These are phyloP conservation scores for Nymphalis urticae DNA, from an alignment of 2,888 invertebrate genomes.

Conservation along the genomic window DNA sequence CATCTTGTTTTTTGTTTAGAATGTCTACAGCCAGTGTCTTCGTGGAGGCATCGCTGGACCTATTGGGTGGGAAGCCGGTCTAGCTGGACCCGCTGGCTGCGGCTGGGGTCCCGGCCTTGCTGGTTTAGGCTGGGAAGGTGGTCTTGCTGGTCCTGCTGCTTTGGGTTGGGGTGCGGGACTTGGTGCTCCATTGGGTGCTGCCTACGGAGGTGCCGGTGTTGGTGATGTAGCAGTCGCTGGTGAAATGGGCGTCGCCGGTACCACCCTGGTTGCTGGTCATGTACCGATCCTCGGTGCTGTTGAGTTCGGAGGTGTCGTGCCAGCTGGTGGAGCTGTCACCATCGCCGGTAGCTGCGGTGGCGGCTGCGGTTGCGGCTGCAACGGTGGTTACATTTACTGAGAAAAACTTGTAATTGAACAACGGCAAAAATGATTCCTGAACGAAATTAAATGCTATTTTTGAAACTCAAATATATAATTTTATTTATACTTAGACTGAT, in stretches of 20 bases:
- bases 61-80: neutral
- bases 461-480: too few relatives aligned
- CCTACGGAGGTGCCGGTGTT: slow-evolving; percentile 33
- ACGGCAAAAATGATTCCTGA: too few relatives aligned
- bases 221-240: slow-evolving; percentile 45
- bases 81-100: neutral
- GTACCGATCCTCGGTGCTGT: slow-evolving; percentile 51
- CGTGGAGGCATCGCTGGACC: neutral
- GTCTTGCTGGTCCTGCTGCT: neutral
- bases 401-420: neutral
- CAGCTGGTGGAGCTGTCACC: slow-evolving; percentile 46
- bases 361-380: slow-evolving; percentile 22
- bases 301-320: slow-evolving; percentile 43
- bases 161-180: neutral
- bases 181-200: neutral
- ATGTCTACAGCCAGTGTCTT: slow-evolving; percentile 23
- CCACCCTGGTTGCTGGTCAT: slow-evolving; percentile 46
- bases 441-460: too few relatives aligned
- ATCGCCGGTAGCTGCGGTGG: slow-evolving; percentile 37
- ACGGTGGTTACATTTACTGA: slow-evolving; percentile 1
- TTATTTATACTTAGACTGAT: too few relatives aligned
- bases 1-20: slow-evolving; percentile 11
- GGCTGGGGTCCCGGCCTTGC: neutral
- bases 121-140: too few relatives aligned
- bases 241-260: slow-evolving; percentile 46